Base-by-base conservation (phyloP, 2,113 vertebrate species). In the Sterrhoptilus dennistouni region DNA sequence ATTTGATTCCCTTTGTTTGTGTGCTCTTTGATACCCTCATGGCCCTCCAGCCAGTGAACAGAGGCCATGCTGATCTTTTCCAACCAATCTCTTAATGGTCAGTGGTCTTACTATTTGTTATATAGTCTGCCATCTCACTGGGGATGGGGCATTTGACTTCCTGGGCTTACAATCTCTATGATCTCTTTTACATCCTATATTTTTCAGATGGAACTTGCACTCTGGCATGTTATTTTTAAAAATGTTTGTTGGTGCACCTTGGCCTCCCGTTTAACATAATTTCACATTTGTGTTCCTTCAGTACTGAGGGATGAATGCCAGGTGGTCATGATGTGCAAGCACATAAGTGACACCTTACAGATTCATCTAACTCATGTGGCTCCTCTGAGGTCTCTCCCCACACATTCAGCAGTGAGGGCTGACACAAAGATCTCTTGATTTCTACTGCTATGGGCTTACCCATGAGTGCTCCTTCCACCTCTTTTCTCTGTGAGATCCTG, bases 381-480 rank as follows among this genome's bases (percentile, higher is more conserved):
- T 79, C 35, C 28, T 69, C 44, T 60, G 36, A 77, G 17, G 20
- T 42, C 23, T 68, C 11, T 70, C 5, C 36, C 5, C 9, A 8
- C 3, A 14, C 19, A 42, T 83, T 80, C 78, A 68, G 42, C 44
- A 53, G 11, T 36, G 59, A 72, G 49, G 63, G n/a, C 57, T 94
- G 45, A 36, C 47, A 44, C 6, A 49, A 66, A 44, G n/a, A 29
- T 80, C 49, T 50, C 33, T 8, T 4, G 15, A 44, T 74, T 93
- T 65, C 31, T 15, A 25, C 24, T 65, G 6, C 16, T 64, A 0
- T 20, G 33, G 53, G 15, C 5, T 69, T 64, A 60, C 0, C 33
- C 10, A 5, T 19, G 24, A 19, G 9, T n/a, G 24, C 12, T 36
- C 11, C 42, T 89, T 78, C 44, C 29, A 20, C 2, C 27, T 18